Evolutionary conservation across 2,797 vertebrate genomes (phyloP).

Genomic region (Monodelphis domestica): DNA sequence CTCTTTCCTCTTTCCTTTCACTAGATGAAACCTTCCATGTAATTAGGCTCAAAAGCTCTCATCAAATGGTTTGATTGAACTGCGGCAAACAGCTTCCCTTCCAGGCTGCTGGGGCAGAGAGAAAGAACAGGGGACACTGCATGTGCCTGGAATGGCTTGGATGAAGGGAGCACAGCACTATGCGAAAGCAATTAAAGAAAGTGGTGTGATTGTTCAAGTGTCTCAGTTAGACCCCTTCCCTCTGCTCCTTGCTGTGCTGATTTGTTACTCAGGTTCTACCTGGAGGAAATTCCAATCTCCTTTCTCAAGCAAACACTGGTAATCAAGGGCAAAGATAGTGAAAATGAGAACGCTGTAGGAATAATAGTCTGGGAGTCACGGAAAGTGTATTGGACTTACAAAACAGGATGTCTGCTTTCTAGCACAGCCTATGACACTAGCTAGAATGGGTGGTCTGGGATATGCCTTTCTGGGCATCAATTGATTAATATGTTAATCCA

Average conservation of each 20-base stretch:
- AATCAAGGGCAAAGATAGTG: not conserved
- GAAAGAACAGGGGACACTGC: not conserved
- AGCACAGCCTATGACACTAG: not conserved
- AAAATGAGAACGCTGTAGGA: not conserved
- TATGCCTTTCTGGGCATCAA: not conserved
- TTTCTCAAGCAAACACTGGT: not conserved
- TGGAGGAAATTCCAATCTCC: not conserved
- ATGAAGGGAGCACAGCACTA: not conserved
- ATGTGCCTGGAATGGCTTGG: not conserved
- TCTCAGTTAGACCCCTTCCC: not conserved
- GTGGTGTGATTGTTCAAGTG: not conserved
- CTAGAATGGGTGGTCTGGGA: constrained; percentile 32
- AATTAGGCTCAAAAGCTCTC: constrained; percentile 77
- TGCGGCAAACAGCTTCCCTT: constrained; percentile 55
- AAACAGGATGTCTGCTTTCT: not conserved
- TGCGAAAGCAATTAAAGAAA: constrained; percentile 20
- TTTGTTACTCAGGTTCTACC: not conserved
- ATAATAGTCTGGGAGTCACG: fast-evolving
- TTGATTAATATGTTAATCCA: constrained; percentile 43
- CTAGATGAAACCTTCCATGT: constrained; percentile 77
- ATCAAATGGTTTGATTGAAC: constrained; percentile 78
- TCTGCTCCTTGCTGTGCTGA: constrained; percentile 42
- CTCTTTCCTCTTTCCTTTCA: constrained; percentile 71
- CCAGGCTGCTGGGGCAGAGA: constrained; percentile 48
- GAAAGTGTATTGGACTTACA: not conserved